Evolutionary conservation across 2,888 invertebrate species (phyloP).

Genomic region (Amorpha juglandis): DNA sequence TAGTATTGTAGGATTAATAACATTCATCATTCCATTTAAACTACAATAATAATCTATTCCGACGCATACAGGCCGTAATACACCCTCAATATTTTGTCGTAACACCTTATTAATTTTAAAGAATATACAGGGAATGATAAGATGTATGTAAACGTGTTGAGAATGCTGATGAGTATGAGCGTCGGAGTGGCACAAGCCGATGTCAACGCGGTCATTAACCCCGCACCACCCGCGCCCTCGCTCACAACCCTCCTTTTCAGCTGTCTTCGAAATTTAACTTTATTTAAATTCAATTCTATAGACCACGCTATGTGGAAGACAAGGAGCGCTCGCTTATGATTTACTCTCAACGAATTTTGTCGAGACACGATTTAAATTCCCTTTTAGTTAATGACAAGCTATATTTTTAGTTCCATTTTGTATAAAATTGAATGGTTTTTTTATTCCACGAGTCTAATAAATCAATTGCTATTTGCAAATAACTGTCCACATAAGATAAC

Average conservation of each 20-base stretch:
- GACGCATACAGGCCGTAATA: not conserved
- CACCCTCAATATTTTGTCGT: not conserved
- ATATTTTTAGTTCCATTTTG: not conserved
- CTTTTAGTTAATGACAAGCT: not conserved
- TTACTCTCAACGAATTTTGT: not conserved
- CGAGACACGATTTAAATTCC: not conserved
- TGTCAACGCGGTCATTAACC: conserved; percentile 63
- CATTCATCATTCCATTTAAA: too few relatives aligned
- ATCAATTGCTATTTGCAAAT: too few relatives aligned
- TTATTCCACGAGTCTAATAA: too few relatives aligned
- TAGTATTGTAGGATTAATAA: too few relatives aligned
- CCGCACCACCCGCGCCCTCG: conserved; percentile 46
- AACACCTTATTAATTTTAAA: not conserved
- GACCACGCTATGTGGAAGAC: not conserved
- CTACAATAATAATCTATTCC: not conserved
- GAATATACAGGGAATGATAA: not conserved
- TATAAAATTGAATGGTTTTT: too few relatives aligned
- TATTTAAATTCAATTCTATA: conserved; percentile 6
- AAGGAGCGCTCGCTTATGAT: not conserved
- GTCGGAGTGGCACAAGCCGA: conserved; percentile 41
- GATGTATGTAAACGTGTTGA: not conserved
- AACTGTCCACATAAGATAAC: too few relatives aligned
- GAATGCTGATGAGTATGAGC: conserved; percentile 8
- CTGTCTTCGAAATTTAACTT: conserved; percentile 23
- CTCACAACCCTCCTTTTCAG: conserved; percentile 48